Percentiles rank a stretch among this genome's conserved stretches.
These are phyloP conservation scores for Junonia oenone DNA, from an alignment of 2,888 invertebrate species.

Conservation along the genomic window DNA sequence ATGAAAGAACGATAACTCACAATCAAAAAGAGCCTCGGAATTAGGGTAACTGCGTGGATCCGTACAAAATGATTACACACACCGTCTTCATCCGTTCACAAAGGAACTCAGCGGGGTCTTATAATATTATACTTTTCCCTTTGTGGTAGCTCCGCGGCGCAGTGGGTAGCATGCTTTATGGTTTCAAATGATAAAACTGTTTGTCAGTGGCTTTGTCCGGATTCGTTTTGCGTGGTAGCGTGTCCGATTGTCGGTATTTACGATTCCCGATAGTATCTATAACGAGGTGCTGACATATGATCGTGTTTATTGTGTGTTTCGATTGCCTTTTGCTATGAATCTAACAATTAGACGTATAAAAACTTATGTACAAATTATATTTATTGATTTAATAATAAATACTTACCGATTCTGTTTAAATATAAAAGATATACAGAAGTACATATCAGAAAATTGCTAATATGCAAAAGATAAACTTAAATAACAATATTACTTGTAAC, in stretches of 20 bases:
- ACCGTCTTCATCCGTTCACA: conserved; percentile 72
- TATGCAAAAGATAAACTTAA: too few species aligned
- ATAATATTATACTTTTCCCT: conserved; percentile 75
- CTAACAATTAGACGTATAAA: too few species aligned
- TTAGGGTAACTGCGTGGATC: conserved; percentile 73
- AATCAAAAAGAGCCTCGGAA: conserved; percentile 72
- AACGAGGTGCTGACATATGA: conserved; percentile 55
- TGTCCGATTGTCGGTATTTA: conserved; percentile 54
- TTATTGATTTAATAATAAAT: too few species aligned
- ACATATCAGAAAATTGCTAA: too few species aligned
- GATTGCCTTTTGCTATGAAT: not conserved
- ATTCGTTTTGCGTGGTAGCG: conserved; percentile 61
- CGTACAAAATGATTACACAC: conserved; percentile 75
- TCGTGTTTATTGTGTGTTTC: conserved; percentile 21
- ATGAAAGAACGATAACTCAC: conserved; percentile 66
- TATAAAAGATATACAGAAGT: too few species aligned
- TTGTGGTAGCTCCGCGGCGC: conserved; percentile 69
- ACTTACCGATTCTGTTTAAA: too few species aligned
- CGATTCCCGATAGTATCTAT: conserved; percentile 46
- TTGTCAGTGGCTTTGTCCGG: conserved; percentile 70
- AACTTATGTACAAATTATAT: too few species aligned
- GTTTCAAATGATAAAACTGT: conserved; percentile 78
- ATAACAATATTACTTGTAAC: not conserved
- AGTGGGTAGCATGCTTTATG: conserved; percentile 77
- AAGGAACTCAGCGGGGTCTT: conserved; percentile 75